A percentile compares a stretch with the other conserved stretches of the same genome.
These are phyloP conservation scores for Coelopa pilipes DNA, from an alignment of 2,888 invertebrate species.

Conservation along the genomic window DNA sequence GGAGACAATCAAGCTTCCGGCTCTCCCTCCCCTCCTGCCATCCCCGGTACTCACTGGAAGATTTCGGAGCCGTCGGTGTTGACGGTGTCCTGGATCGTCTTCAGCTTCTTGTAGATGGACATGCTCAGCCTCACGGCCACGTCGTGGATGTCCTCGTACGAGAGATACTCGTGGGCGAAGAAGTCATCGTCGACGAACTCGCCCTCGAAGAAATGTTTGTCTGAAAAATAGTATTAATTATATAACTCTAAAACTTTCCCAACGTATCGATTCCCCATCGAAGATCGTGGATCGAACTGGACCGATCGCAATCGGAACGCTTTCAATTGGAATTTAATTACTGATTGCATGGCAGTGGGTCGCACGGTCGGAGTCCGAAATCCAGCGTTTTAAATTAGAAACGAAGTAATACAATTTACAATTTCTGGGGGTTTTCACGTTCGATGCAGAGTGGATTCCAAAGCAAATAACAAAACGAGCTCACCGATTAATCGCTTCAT, in stretches of 20 bases:
- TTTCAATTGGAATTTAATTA: no score
- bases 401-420: no score
- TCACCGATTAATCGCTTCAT: not conserved
- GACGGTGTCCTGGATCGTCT: constrained; percentile 76
- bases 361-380: no score
- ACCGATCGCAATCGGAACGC: no score
- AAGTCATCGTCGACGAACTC: not conserved
- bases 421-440: no score
- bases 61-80: constrained; percentile 61
- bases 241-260: not conserved
- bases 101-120: constrained; percentile 75
- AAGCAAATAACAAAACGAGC: no score
- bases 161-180: constrained; percentile 43
- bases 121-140: constrained; percentile 45
- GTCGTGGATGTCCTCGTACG: constrained; percentile 56
- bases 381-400: no score
- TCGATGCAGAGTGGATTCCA: no score
- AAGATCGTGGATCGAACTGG: no score
- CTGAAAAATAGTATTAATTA: not conserved
- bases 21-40: no score
- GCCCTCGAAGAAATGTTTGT: not conserved
- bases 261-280: no score
- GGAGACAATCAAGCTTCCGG: not conserved
- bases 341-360: no score
- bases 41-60: constrained; percentile 55